Base-by-base conservation (phyloP, 2,797 vertebrate species). In the Sus cebifrons region DNA sequence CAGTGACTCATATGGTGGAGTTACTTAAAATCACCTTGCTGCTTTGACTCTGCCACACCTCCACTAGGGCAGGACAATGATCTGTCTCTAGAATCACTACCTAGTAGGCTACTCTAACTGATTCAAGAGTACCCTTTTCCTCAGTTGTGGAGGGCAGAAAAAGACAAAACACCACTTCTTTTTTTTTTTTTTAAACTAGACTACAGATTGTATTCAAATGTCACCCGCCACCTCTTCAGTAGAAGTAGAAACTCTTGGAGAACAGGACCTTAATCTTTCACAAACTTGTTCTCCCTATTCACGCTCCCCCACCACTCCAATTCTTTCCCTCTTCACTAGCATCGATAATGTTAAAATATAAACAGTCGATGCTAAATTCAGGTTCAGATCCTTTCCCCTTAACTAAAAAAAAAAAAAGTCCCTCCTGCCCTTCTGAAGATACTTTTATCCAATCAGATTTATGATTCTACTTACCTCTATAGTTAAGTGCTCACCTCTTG, bases 401-500 rank as follows among this genome's bases (percentile, higher is more conserved):
- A 60, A 49, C 21, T 18, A 77, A 36, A 36, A 36, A 36, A 44
- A 74, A 70, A 67, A 73, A 32, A 44, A 60, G 62, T 11, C 56
- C 8, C 21, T 97, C 29, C 32, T 64, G 29, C 17, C 27, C 11
- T 89, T 78, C 40, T 23, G 29, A 65, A 70, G 27, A 5, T 8
- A 68, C 27, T 84, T 86, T 73, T 36, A 75, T 86, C 16, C 54
- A 67, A 70, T 44, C 21, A 79, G 82, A 91, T 7, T 36, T 0
- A 1, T 8, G 86, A 91, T 4, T 88, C 94, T 95, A 77, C 98
- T 98, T 97, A 99, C 99, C 99, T 99, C 99, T 98, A 99, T 99
- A 62, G 99, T 99, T 91, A 99, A 99, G 97, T 99, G 99, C 95
- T 99, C 99, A 95, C 99, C 99, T 82, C 99, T 99, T 67, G 99